Conservation (phyloP, 2,113 vertebrate species). For the Gallinago paraguaiae region DNA sequence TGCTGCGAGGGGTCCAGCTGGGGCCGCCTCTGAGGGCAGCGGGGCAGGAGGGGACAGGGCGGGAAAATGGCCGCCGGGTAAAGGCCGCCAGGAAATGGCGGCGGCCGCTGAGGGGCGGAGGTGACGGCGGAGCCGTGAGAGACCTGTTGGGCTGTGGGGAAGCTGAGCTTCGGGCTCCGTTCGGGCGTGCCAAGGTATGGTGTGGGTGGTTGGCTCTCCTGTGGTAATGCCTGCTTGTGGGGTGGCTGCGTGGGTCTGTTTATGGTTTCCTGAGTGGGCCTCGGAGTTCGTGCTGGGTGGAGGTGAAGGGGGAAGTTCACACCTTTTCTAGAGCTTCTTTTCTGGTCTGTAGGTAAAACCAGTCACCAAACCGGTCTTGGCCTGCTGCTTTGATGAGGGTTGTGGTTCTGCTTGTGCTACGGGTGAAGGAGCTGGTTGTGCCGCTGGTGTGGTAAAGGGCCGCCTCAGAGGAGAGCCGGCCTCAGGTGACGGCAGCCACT, state of each 20-base stretch:
- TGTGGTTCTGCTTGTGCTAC: neutral
- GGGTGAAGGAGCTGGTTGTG: neutral
- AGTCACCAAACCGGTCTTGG: neutral
- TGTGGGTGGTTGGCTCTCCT: neutral
- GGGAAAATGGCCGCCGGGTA: too few relatives aligned
- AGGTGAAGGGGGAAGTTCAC: accelerated
- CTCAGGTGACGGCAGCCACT: accelerated
- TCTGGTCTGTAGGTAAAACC: neutral
- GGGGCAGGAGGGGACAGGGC: too few relatives aligned
- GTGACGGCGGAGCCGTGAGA: accelerated
- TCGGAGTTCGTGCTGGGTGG: accelerated
- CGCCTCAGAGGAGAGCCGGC: neutral
- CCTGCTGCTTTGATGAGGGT: neutral
- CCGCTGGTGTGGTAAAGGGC: neutral
- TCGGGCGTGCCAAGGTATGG: accelerated
- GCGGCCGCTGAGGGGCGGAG: accelerated
- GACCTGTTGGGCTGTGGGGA: accelerated
- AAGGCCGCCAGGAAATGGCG: neutral
- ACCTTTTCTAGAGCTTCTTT: accelerated
- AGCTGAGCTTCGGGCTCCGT: neutral
- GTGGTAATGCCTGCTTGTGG: neutral
- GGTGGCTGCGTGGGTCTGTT: accelerated
- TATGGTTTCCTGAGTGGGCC: accelerated
- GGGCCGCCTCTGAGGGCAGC: neutral
- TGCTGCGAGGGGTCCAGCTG: too few relatives aligned